Evolutionary conservation across 2,888 invertebrate species (phyloP).

Genomic region (Athalia rosae): DNA sequence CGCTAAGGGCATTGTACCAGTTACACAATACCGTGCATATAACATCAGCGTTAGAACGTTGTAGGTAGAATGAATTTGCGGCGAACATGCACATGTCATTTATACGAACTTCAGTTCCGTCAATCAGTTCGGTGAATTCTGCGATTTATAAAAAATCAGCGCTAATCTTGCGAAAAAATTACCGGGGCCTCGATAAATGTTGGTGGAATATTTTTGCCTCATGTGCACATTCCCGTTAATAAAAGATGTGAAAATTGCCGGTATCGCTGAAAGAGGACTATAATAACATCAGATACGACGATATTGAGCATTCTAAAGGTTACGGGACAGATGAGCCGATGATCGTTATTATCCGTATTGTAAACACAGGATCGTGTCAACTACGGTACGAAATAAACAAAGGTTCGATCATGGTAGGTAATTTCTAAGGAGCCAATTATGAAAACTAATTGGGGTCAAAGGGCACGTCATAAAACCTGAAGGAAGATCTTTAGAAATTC

Average conservation of each 20-base stretch:
- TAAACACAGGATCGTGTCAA: conserved; percentile 16
- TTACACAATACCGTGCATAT: conserved; percentile 4
- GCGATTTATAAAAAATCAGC: too few species aligned
- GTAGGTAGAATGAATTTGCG: too few species aligned
- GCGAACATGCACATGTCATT: too few species aligned
- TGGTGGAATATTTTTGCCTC: too few species aligned
- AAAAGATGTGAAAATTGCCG: neutral
- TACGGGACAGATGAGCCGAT: neutral
- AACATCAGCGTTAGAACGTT: neutral
- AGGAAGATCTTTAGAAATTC: neutral
- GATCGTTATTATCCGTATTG: neutral
- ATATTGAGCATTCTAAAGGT: conserved; percentile 19
- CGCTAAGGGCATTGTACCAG: conserved; percentile 12
- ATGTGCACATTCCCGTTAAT: too few species aligned
- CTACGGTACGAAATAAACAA: neutral
- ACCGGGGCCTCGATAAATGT: too few species aligned
- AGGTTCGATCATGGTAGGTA: conserved; percentile 11
- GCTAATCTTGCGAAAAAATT: too few species aligned
- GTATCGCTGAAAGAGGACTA: neutral
- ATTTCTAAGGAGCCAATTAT: conserved; percentile 4
- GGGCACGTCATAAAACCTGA: neutral
- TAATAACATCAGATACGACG: neutral
- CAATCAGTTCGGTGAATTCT: too few species aligned
- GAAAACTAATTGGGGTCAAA: conserved; percentile 6
- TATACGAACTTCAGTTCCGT: too few species aligned